These are phyloP conservation scores for Clavelina lepadiformis DNA, from an alignment of 23 tunicate species.

Conservation along the genomic window DNA sequence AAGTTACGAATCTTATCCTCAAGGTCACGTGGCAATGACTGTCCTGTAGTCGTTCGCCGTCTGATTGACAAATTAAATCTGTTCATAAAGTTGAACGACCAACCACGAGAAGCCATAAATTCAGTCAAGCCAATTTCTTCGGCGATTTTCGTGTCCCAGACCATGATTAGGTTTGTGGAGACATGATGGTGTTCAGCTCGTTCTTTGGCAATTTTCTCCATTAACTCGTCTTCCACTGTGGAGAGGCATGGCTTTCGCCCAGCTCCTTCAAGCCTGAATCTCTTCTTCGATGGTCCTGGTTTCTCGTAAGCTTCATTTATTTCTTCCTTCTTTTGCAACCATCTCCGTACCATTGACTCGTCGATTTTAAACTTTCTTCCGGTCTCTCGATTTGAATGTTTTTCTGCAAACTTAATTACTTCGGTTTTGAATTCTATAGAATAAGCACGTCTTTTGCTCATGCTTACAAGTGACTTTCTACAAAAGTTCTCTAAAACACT, in stretches of 20 bases:
- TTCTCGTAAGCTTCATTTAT: conserved; percentile 9
- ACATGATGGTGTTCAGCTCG: too few relatives aligned
- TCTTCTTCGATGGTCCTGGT: too few relatives aligned
- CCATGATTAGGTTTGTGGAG: too few relatives aligned
- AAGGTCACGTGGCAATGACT: conserved; percentile 22
- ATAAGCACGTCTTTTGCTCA: conserved; percentile 55
- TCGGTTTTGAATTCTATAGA: conserved; percentile 37
- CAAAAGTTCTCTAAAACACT: too few relatives aligned
- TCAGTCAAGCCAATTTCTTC: conserved; percentile 26
- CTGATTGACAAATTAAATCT: conserved; percentile 12
- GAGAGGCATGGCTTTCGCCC: conserved; percentile 26
- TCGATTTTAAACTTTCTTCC: conserved; percentile 47
- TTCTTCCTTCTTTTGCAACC: conserved; percentile 28
- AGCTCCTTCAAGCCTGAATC: conserved; percentile 14
- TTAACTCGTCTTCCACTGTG: too few relatives aligned
- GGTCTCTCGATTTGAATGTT: conserved; percentile 47
- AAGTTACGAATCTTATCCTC: conserved; percentile 15
- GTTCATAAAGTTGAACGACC: conserved; percentile 19
- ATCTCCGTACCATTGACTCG: conserved; percentile 35
- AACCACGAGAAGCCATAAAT: conserved; percentile 48
- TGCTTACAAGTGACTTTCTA: too few relatives aligned
- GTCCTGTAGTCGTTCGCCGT: conserved; percentile 30
- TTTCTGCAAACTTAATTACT: conserved; percentile 56
- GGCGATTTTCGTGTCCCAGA: conserved; percentile 38
- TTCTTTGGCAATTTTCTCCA: too few relatives aligned